A percentile compares a stretch with the other conserved stretches of the same genome.
These are phyloP conservation scores for Sander vitreus DNA, from an alignment of 2,113 vertebrate genomes.

Conservation along the genomic window DNA sequence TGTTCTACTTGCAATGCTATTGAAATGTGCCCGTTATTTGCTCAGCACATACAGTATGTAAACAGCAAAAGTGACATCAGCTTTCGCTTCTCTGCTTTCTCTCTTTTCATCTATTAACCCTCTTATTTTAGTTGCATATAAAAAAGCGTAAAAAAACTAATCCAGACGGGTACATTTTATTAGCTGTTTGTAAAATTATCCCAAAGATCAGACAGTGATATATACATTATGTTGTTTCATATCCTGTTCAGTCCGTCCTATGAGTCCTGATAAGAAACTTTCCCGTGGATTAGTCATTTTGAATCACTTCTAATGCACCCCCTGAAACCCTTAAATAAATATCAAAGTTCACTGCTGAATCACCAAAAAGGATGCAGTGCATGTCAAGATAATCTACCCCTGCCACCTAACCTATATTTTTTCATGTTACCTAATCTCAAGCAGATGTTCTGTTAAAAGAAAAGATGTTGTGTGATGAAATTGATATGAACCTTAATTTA, in stretches of 20 bases:
- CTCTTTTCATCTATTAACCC: not conserved
- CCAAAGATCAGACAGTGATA: no score
- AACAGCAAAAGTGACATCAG: not conserved
- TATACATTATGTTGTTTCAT: not conserved
- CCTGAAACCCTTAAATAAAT: conserved; percentile 55
- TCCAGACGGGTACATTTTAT: not conserved
- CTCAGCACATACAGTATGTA: not conserved
- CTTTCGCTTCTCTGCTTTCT: not conserved
- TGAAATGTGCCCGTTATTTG: not conserved
- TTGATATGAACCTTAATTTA: not conserved
- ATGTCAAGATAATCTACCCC: not conserved
- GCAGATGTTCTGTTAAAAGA: not conserved
- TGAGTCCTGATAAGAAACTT: not conserved
- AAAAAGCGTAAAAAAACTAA: not conserved
- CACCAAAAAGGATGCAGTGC: not conserved
- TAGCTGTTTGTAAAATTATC: not conserved
- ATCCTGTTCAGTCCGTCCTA: not conserved
- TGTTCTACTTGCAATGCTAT: not conserved
- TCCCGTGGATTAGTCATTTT: not conserved
- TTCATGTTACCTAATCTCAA: not conserved
- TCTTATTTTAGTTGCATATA: not conserved
- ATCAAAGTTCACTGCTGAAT: conserved; percentile 54
- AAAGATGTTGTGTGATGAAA: not conserved
- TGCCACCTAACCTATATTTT: not conserved
- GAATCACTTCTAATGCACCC: not conserved